These are phyloP conservation scores for Epizoanthus rinbou DNA, from an alignment of 92 coral and sea anemone genomes.

Conservation along the genomic window DNA sequence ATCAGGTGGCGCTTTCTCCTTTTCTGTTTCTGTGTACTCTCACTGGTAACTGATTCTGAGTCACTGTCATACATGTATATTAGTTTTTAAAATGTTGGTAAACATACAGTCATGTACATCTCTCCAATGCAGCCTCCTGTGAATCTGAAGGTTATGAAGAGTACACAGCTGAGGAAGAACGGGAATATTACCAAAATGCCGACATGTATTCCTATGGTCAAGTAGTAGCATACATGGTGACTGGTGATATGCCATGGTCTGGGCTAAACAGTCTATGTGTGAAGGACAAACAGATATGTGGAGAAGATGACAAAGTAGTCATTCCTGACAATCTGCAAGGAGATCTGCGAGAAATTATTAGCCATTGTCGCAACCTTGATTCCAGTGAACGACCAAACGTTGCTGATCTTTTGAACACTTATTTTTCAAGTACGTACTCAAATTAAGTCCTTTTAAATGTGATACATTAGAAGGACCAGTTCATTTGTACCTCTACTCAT, in stretches of 20 bases:
- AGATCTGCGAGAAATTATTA: constrained; percentile 55
- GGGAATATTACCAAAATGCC: constrained; percentile 62
- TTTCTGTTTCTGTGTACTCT: too few relatives aligned
- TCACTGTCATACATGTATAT: too few relatives aligned
- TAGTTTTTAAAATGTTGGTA: too few relatives aligned
- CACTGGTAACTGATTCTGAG: too few relatives aligned
- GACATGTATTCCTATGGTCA: constrained; percentile 94
- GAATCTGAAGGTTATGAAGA: constrained; percentile 29
- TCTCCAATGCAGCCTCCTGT: background rate
- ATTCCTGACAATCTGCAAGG: constrained; percentile 77
- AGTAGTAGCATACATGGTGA: constrained; percentile 81
- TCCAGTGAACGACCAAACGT: constrained; percentile 70
- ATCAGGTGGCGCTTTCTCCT: too few relatives aligned
- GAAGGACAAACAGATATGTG: constrained; percentile 39
- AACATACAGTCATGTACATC: too few relatives aligned
- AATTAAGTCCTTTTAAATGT: too few relatives aligned
- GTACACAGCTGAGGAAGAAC: constrained; percentile 17
- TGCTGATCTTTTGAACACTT: constrained; percentile 51
- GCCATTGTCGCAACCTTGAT: constrained; percentile 55
- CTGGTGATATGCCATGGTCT: constrained; percentile 84
- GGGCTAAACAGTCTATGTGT: constrained; percentile 74
- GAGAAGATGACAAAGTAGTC: constrained; percentile 58
- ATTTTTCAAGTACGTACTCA: constrained; percentile 66
- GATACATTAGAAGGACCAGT: background rate
- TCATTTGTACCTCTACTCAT: background rate